Evolutionary conservation across 2,797 vertebrate species (phyloP), one percentile per base, ranked within the genome.

Genomic region (Pempheris klunzingeri): DNA sequence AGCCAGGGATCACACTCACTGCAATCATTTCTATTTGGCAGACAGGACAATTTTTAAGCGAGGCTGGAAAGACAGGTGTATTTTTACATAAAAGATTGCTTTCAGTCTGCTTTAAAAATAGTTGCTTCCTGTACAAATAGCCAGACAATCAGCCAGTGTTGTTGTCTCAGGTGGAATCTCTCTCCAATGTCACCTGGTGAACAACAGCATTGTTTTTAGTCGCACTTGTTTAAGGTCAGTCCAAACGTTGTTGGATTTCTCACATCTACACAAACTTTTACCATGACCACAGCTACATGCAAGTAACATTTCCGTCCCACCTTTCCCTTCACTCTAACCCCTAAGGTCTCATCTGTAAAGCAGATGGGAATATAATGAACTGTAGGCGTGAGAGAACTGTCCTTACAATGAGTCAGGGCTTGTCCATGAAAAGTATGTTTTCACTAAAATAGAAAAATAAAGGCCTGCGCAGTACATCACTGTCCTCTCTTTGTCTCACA

Each of bases 291-390:
- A 52, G 41, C 5, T 8, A 75, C 47, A 74, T 49, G 6, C 38
- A 49, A 47, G 41, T 12, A 61, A 76, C 71, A 71, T 80, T 76
- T 77, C 36, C 32, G 64, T 81, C 83, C 76, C 50, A 78, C 54
- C 63, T 44, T 39, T 75, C 46, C 49, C 50, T 55, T 53, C 57
- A 61, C 41, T 64, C n/a, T 46, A 22, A n/a, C 69, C 82, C 70
- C 60, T 41, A 67, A 75, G 81, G 85, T 64, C 53, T 90, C 85
- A 92, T 92, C 85, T 92, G 81, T 78, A 82, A 79, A 84, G 74
- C 87, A 93, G 90, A 92, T 92, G 85, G 81, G 70, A 81, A 80
- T 60, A 82, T 83, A 86, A 79, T 76, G 53, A 41, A 64, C 53
- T 65, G 39, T 12, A 39, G 55, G 52, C 59, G 74, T 57, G 26